Percentiles rank a stretch among this genome's conserved stretches.
phyloP scores from a whole-genome alignment of 2,888 invertebrate genomes.

The Ptycholaimellus sp. region DNA sequence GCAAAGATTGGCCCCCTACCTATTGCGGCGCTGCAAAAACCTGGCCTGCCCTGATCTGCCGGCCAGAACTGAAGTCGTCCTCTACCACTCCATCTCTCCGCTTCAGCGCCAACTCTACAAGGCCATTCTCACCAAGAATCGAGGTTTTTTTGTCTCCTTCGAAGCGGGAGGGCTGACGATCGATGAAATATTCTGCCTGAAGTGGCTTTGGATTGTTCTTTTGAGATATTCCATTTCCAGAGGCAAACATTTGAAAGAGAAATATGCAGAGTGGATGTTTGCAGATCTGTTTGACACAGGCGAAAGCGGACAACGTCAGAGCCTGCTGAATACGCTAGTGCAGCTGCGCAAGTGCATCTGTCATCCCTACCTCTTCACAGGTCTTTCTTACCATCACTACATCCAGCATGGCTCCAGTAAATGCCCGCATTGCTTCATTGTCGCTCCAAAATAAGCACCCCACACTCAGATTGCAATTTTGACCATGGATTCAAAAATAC shows the following conservation, averaged over 20 bases:
- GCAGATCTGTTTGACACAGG: too few species aligned
- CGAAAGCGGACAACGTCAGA: neutral
- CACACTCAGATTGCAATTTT: too few species aligned
- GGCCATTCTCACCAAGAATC: conserved; percentile 26
- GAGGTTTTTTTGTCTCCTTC: conserved; percentile 13
- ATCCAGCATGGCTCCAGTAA: too few species aligned
- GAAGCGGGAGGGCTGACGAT: neutral
- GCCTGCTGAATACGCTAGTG: conserved; percentile 27
- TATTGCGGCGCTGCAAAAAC: conserved; percentile 26
- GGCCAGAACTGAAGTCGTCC: conserved; percentile 24
- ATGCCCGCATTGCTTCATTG: too few species aligned
- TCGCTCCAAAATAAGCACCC: too few species aligned
- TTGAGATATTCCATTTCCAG: neutral
- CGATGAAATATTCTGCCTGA: neutral
- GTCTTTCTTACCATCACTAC: too few species aligned
- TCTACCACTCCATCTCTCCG: conserved; percentile 26
- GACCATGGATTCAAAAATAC: too few species aligned
- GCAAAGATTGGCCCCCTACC: conserved; percentile 20
- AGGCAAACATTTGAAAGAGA: too few species aligned
- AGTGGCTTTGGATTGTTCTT: neutral
- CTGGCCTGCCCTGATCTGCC: conserved; percentile 26
- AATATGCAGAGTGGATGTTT: too few species aligned
- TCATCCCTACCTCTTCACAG: conserved; percentile 31
- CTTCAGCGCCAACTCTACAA: conserved; percentile 28
- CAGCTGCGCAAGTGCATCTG: conserved; percentile 29